phyloP scores from a whole-genome alignment of 2,797 vertebrate genomes.

The Distichodus sexfasciatus region DNA sequence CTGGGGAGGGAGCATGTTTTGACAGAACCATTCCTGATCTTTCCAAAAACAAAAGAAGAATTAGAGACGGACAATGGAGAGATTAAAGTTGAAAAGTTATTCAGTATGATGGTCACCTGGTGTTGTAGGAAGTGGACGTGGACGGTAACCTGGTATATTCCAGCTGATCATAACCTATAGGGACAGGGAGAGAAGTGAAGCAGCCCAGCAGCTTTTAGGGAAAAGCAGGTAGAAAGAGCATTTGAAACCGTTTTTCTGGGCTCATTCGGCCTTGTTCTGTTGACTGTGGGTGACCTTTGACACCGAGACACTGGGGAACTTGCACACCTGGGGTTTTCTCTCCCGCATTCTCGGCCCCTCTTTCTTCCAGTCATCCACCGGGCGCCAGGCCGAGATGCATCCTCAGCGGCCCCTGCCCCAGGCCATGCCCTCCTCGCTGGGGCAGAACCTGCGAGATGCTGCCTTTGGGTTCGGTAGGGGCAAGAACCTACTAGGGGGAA shows the following conservation, averaged over 20 bases:
- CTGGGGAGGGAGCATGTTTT: constrained; percentile 17
- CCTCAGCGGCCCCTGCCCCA: constrained; percentile 70
- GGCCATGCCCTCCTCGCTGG: constrained; percentile 72
- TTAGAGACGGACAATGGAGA: constrained; percentile 45
- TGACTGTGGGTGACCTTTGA: background rate
- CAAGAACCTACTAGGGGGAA: constrained; percentile 68
- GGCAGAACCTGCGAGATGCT: constrained; percentile 63
- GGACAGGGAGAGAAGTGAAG: background rate
- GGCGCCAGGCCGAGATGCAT: constrained; percentile 59
- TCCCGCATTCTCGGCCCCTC: background rate
- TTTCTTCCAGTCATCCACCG: constrained; percentile 16
- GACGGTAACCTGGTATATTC: constrained; percentile 39
- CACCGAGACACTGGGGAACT: constrained; percentile 15
- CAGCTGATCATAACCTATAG: constrained; percentile 38
- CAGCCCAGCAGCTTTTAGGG: background rate
- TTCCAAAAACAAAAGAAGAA: constrained; percentile 59
- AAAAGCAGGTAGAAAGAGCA: background rate
- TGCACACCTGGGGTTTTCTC: constrained; percentile 13
- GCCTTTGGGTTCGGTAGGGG: constrained; percentile 67
- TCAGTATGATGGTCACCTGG: too few species aligned
- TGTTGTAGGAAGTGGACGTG: background rate
- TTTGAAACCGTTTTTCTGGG: background rate
- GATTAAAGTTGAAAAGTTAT: constrained; percentile 33
- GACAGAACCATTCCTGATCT: constrained; percentile 27
- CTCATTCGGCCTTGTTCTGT: background rate